These are phyloP conservation scores for Hydra vulgaris DNA, from an alignment of 30 jellyfish, hydroid and myxozoan genomes.

Conservation along the genomic window DNA sequence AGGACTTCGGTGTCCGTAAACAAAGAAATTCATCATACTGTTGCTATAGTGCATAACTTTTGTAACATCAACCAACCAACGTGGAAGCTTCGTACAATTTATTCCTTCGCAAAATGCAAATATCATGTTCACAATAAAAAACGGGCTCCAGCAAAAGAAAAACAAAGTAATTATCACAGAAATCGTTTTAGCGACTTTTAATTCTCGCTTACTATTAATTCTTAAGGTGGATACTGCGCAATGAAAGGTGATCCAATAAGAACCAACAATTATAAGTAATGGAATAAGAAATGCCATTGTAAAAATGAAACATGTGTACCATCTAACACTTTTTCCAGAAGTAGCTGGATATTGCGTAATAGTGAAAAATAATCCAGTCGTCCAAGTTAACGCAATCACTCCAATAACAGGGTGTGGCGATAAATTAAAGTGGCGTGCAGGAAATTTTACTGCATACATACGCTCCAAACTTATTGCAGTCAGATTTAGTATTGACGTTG, in stretches of 20 bases:
- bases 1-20: constrained; percentile 82
- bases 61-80: constrained; percentile 16
- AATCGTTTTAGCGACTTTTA: constrained; percentile 67
- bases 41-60: constrained; percentile 63
- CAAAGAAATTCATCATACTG: constrained; percentile 79
- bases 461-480: constrained; percentile 68
- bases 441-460: constrained; percentile 57
- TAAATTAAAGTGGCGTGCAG: constrained; percentile 68
- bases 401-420: constrained; percentile 53
- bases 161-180: constrained; percentile 68
- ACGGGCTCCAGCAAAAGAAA: constrained; percentile 82
- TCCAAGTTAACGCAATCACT: constrained; percentile 67
- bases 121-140: constrained; percentile 41
- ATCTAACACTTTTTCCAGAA: constrained; percentile 3
- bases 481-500: constrained; percentile 52
- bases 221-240: constrained; percentile 44
- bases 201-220: constrained; percentile 27
- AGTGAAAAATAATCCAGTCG: constrained; percentile 33
- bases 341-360: background rate
- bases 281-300: constrained; percentile 48
- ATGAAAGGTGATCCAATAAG: constrained; percentile 46
- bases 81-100: constrained; percentile 32
- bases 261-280: constrained; percentile 24
- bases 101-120: constrained; percentile 27
- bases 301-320: constrained; percentile 19